Conservation (phyloP, 2,113 vertebrate species). For the Catharus fuscescens region DNA sequence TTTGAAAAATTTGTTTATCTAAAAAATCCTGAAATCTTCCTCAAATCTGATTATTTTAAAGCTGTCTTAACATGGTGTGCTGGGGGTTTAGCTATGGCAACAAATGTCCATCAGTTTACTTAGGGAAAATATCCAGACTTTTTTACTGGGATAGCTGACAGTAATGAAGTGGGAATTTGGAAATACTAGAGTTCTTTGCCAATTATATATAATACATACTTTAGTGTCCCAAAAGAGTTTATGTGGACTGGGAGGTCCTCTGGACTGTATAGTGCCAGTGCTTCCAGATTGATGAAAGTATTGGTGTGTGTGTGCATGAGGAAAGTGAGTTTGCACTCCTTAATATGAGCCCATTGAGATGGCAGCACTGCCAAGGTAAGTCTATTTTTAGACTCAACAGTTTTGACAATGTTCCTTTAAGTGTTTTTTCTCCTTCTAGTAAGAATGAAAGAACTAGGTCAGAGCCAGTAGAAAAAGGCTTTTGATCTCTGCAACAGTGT, state of each 20-base stretch:
- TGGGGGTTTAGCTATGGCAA: background rate
- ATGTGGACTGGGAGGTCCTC: background rate
- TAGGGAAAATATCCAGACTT: background rate
- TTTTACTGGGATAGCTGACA: background rate
- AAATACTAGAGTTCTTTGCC: background rate
- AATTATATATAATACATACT: background rate
- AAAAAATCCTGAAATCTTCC: background rate
- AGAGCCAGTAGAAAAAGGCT: slow-evolving; percentile 60
- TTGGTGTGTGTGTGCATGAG: background rate
- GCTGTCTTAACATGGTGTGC: background rate
- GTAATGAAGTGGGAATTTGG: background rate
- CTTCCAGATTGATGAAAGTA: background rate
- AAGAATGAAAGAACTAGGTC: slow-evolving; percentile 75
- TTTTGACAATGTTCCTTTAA: slow-evolving; percentile 70
- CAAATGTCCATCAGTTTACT: background rate
- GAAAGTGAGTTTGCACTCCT: slow-evolving; percentile 12
- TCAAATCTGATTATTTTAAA: background rate
- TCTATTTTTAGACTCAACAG: slow-evolving; percentile 63
- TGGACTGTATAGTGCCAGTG: background rate
- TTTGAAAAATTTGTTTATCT: background rate
- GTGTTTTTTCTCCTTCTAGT: slow-evolving; percentile 39
- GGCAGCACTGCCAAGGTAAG: slow-evolving; percentile 55
- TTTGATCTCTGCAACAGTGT: slow-evolving; percentile 62
- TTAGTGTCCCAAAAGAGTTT: background rate
- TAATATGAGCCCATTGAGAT: slow-evolving; percentile 49